A percentile compares a stretch with the other conserved stretches of the same genome.
Conservation (phyloP, 2,888 invertebrate genomes). For the Melanostoma mellinum region DNA sequence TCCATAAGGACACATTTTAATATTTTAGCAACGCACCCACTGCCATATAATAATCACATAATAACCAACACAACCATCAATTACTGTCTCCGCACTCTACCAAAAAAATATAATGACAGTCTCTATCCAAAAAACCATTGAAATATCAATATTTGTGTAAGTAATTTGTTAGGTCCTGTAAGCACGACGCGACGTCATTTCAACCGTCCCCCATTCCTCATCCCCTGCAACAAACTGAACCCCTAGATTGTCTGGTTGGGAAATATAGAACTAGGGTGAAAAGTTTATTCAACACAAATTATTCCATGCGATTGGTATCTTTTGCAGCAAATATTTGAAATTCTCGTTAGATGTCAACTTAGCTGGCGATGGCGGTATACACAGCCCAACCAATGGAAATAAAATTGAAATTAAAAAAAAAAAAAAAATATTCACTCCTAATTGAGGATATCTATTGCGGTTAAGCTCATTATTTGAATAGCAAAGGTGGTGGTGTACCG, state of each 20-base stretch:
- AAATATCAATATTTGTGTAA: too few relatives aligned
- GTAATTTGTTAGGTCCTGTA: too few relatives aligned
- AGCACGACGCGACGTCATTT: neutral
- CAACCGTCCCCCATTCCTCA: neutral
- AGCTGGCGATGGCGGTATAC: neutral
- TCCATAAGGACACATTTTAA: neutral
- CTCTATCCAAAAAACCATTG: neutral
- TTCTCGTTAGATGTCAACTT: neutral
- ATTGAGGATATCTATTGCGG: constrained; percentile 41
- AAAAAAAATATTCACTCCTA: neutral
- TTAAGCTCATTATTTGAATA: constrained; percentile 45
- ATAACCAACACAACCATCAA: constrained; percentile 4
- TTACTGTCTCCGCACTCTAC: neutral
- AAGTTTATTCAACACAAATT: constrained; percentile 33
- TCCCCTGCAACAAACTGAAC: neutral
- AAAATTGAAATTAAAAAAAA: constrained; percentile 9
- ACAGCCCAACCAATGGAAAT: neutral
- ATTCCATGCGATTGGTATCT: constrained; percentile 34
- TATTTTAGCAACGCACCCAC: neutral
- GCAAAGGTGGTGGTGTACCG: neutral
- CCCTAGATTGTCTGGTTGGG: neutral
- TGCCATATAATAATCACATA: constrained; percentile 25
- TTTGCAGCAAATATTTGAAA: constrained; percentile 17
- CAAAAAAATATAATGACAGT: neutral
- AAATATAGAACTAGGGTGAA: constrained; percentile 27